Evolutionary conservation across 2,113 vertebrate genomes (phyloP).

Genomic region (Theristicus caerulescens): DNA sequence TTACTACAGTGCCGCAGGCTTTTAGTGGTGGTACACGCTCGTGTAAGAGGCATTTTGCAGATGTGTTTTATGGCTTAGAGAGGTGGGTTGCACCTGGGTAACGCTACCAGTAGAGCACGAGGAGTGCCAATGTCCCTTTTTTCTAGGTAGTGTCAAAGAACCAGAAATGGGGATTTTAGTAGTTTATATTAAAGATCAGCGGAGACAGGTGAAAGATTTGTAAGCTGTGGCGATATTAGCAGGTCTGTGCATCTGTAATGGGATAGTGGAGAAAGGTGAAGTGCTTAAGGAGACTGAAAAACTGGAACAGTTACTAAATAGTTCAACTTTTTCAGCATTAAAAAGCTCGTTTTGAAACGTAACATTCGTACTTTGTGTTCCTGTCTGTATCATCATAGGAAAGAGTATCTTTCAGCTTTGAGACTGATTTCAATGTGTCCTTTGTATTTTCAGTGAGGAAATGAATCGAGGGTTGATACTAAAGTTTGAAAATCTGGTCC

Average conservation of each 20-base stretch:
- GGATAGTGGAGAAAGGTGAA: background rate
- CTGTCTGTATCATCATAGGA: background rate
- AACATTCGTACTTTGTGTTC: background rate
- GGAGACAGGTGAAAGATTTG: background rate
- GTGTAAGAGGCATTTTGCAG: background rate
- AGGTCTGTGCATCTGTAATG: background rate
- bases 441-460: constrained; percentile 29
- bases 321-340: background rate
- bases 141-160: background rate
- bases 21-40: background rate
- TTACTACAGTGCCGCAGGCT: background rate
- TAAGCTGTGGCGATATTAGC: background rate
- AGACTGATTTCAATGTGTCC: background rate
- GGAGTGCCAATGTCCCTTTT: background rate
- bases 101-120: background rate
- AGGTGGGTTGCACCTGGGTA: background rate
- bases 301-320: background rate
- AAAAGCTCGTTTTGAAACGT: background rate
- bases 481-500: constrained; percentile 51
- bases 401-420: background rate
- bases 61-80: background rate
- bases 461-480: constrained; percentile 54
- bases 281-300: background rate
- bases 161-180: background rate
- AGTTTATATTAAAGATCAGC: background rate